Evolutionary conservation across 1,140 invertebrate species (phyloP), one percentile per base, ranked within the genome.

Genomic region (Nomia melanderi): DNA sequence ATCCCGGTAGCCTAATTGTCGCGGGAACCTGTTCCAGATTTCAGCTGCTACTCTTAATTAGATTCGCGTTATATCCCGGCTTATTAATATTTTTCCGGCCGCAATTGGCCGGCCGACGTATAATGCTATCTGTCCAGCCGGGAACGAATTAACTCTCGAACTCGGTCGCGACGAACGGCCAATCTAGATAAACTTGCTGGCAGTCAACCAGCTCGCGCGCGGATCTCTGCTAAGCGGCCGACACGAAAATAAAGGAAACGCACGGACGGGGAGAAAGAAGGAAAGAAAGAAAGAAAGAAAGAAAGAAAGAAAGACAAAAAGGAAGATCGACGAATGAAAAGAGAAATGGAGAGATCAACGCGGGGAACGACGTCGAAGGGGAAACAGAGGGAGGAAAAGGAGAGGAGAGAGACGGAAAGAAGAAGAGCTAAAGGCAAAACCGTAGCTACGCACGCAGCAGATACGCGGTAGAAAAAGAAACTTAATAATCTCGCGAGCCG

Each of bases 11-110:
- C 65, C 73, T 76, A 76, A 76, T 76, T 54, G 73, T 41, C 7
- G 1, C 31, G 3, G 31, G 20, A 76, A 76, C 73, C 65, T 47
- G 73, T 76, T 76, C 25, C 65, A n/a, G 39, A 54, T 27, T 66
- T 75, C 54, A 33, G 2, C 54, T 44, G 47, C 20, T 74, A 69
- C 65, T 76, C 65, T 69, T 76, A 76, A 76, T 76, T 69, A 76
- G 64, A 69, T 59, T 76, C 54, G 73, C 65, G 39, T 69, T 59
- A 44, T 33, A 4, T 33, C 20, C 7, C 25, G 12, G 29, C 54
- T 69, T 50, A 33, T 69, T 76, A 76, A 76, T 76, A 69, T 76
- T 76, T 69, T 76, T 60, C 54, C 64, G 17, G 2, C 6, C 11
- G 53, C 3, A 3, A 47, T 36, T 39, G n/a, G 11, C n/a, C 9